Percentiles rank a stretch among this genome's conserved stretches.
These are phyloP conservation scores for Pipistrellus kuhlii DNA, from an alignment of 2,797 vertebrate genomes.

Conservation along the genomic window DNA sequence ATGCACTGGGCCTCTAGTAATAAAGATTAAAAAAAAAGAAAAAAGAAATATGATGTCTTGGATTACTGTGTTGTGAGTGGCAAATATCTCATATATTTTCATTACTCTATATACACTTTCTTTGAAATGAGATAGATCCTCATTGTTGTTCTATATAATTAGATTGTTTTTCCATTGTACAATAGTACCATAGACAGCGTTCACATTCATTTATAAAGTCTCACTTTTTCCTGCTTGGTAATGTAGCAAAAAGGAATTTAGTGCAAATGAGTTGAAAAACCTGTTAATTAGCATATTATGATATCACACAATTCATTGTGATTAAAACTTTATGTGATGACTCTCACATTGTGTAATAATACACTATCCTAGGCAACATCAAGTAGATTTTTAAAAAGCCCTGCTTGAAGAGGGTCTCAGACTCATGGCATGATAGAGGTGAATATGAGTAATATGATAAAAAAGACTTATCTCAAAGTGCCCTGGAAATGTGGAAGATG, in stretches of 20 bases:
- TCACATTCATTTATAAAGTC: neutral
- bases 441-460: neutral
- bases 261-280: neutral
- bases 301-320: constrained; percentile 45
- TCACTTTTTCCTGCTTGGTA: constrained; percentile 46
- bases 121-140: constrained; percentile 25
- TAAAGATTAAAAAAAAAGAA: no score
- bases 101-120: constrained; percentile 37
- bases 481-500: neutral
- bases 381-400: neutral
- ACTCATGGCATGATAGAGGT: neutral
- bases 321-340: constrained; percentile 38
- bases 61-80: constrained; percentile 26
- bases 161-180: neutral
- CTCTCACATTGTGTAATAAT: constrained; percentile 1
- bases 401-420: neutral
- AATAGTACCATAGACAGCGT: constrained; percentile 19
- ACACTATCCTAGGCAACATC: neutral
- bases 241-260: constrained; percentile 26
- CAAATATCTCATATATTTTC: neutral
- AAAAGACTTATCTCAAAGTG: neutral
- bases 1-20: no score
- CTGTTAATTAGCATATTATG: constrained; percentile 40
- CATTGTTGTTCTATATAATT: constrained; percentile 45
- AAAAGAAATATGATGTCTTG: neutral